These are phyloP conservation scores for Drosophila baimaii DNA, from an alignment of 1,140 invertebrate genomes.

Conservation along the genomic window DNA sequence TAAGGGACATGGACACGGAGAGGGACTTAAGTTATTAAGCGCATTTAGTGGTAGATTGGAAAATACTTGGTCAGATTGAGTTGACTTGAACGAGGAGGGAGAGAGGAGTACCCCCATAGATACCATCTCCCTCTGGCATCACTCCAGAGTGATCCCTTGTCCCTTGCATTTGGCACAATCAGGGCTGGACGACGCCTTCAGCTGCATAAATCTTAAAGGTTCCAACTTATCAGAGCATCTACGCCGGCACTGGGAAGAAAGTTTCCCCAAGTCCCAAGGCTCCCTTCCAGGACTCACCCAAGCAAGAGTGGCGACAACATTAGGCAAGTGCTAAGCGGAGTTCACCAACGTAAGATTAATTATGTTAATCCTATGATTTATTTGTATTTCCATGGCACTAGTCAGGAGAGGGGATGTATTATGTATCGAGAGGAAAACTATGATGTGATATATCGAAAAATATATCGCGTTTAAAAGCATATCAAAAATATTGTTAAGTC, in stretches of 20 bases:
- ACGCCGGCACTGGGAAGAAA: background rate
- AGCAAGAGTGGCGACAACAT: background rate
- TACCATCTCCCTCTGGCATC: background rate
- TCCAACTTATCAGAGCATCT: conserved; percentile 10
- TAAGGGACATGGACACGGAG: background rate
- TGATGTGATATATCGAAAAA: no score
- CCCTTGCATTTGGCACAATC: conserved; percentile 2
- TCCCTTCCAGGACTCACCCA: no score
- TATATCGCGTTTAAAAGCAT: no score
- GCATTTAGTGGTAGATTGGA: conserved; percentile 43
- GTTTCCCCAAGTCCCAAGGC: no score
- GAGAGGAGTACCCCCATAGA: background rate
- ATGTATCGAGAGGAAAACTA: no score
- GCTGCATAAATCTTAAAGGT: conserved; percentile 34
- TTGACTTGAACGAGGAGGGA: background rate
- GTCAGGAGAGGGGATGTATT: no score
- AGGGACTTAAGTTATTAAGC: conserved; percentile 45
- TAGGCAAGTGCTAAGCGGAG: background rate
- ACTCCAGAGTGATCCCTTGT: background rate
- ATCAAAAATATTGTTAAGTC: no score
- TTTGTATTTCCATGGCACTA: no score
- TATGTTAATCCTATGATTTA: background rate
- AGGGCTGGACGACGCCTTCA: background rate
- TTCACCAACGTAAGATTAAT: no score
- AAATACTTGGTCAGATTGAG: conserved; percentile 41